A percentile compares a stretch with the other conserved stretches of the same genome.
Conservation (phyloP, 2,797 vertebrate genomes). For the Phrynocephalus vlangalii region DNA sequence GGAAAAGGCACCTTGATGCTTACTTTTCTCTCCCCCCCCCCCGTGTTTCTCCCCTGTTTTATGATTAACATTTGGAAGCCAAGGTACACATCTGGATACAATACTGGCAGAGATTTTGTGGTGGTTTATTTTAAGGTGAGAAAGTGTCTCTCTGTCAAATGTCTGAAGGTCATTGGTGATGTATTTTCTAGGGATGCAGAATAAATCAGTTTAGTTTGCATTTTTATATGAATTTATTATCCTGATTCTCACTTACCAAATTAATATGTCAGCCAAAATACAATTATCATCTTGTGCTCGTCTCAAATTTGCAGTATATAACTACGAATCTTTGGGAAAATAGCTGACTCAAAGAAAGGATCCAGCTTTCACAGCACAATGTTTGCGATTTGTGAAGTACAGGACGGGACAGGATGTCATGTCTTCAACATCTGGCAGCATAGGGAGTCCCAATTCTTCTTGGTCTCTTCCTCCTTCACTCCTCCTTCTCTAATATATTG, state of each 20-base stretch:
- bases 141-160: background rate
- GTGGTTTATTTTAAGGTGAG: background rate
- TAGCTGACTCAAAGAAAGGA: too few species aligned
- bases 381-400: too few species aligned
- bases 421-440: too few species aligned
- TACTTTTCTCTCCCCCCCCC: conserved; percentile 38
- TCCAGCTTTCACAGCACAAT: too few species aligned
- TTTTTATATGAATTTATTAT: background rate
- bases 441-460: too few species aligned
- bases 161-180: background rate
- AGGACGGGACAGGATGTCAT: too few species aligned
- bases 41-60: background rate
- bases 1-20: conserved; percentile 67
- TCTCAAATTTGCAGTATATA: background rate
- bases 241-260: background rate
- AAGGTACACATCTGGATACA: background rate
- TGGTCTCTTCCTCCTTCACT: too few species aligned
- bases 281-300: background rate
- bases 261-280: background rate
- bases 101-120: background rate
- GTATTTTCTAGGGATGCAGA: background rate
- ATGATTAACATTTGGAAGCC: background rate
- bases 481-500: too few species aligned
- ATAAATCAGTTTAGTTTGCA: background rate
- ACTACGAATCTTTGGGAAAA: too few species aligned